These are phyloP conservation scores for Xenopus laevis DNA, from an alignment of 2,113 vertebrate genomes.

Conservation along the genomic window DNA sequence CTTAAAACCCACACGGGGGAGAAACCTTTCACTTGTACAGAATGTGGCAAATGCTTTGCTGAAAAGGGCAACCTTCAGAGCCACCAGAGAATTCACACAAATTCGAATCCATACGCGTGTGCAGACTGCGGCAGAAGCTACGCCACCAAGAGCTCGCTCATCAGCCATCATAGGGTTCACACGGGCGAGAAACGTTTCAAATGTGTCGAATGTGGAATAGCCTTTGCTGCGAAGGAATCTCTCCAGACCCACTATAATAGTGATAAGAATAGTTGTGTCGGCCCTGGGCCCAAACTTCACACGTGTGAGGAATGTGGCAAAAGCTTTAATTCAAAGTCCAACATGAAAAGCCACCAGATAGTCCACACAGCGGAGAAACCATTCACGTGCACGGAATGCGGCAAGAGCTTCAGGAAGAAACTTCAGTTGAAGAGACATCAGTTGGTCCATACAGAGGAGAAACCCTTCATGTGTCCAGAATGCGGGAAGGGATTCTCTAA, in stretches of 20 bases:
- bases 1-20: not conserved
- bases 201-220: constrained; percentile 65
- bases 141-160: constrained; percentile 38
- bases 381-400: too few species aligned
- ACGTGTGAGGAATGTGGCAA: constrained; percentile 2
- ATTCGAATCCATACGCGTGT: constrained; percentile 45
- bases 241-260: too few species aligned
- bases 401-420: too few species aligned
- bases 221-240: constrained; percentile 55
- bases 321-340: too few species aligned
- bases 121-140: constrained; percentile 44
- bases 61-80: constrained; percentile 1
- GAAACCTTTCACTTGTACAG: constrained; percentile 23
- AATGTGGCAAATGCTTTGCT: constrained; percentile 15
- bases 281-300: constrained; percentile 30
- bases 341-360: too few species aligned
- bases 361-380: too few species aligned
- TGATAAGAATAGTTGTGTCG: too few species aligned
- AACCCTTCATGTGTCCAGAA: too few species aligned
- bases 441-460: too few species aligned
- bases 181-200: constrained; percentile 55
- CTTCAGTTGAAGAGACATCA: too few species aligned
- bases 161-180: constrained; percentile 49
- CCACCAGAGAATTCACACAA: constrained; percentile 40
- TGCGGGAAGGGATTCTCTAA: too few species aligned